Conservation (phyloP, 1,140 invertebrate species). For the Drosophila seguyi region DNA sequence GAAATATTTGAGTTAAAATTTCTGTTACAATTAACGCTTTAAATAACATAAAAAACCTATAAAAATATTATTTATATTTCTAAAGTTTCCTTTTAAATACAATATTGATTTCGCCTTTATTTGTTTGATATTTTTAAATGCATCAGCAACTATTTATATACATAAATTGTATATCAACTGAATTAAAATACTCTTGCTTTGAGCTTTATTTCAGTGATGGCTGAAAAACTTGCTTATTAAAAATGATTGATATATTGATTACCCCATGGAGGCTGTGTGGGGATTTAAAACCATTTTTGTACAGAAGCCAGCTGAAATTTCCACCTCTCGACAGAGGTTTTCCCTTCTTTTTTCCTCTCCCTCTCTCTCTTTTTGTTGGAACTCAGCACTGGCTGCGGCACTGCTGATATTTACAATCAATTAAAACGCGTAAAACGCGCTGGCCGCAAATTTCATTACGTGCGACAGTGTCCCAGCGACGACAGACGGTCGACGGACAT, state of each 20-base stretch:
- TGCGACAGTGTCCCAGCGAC: constrained; percentile 35
- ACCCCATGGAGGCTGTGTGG: background rate
- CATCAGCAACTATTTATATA: background rate
- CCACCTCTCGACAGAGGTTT: background rate
- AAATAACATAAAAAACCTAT: background rate
- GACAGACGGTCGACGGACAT: too few species aligned
- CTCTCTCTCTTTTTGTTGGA: background rate
- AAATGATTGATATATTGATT: constrained; percentile 28
- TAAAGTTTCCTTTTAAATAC: background rate
- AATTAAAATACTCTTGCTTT: background rate
- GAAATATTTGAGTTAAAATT: background rate
- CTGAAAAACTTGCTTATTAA: constrained; percentile 19
- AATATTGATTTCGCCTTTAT: background rate
- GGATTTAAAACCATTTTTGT: background rate
- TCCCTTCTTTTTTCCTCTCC: too few species aligned
- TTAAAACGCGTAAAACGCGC: constrained; percentile 74
- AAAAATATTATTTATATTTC: background rate
- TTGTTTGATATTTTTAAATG: background rate
- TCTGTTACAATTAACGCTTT: background rate
- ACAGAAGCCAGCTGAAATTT: constrained; percentile 4
- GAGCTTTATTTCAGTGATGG: background rate
- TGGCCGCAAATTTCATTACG: constrained; percentile 80
- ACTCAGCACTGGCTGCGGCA: constrained; percentile 41
- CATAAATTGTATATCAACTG: background rate
- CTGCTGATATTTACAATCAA: constrained; percentile 79